Conservation (phyloP, 1,140 invertebrate genomes). For the Danaus melanippus region DNA sequence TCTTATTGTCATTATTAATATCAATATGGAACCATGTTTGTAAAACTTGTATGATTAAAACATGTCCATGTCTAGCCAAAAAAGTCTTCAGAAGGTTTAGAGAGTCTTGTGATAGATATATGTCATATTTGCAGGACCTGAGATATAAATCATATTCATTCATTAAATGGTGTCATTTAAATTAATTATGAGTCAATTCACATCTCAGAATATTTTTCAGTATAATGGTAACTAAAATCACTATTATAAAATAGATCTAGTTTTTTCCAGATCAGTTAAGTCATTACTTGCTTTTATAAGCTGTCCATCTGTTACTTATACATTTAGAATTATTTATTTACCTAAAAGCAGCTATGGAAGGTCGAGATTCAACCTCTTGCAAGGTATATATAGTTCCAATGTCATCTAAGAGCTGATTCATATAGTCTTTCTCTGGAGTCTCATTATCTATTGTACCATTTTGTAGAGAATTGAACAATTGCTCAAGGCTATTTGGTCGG, state of each 20-base stretch:
- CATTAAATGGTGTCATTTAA: slow-evolving; percentile 4
- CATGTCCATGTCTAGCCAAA: slow-evolving; percentile 77
- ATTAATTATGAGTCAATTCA: background rate
- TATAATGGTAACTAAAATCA: too few relatives aligned
- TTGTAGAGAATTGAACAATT: slow-evolving; percentile 66
- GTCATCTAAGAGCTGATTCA: slow-evolving; percentile 72
- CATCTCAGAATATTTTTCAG: too few relatives aligned
- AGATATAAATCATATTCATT: slow-evolving; percentile 23
- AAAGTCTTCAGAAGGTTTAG: slow-evolving; percentile 76
- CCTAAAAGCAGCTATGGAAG: slow-evolving; percentile 76
- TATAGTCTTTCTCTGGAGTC: slow-evolving; percentile 69
- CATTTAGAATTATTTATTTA: slow-evolving; percentile 17
- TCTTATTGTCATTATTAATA: slow-evolving; percentile 64
- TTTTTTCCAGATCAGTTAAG: too few relatives aligned
- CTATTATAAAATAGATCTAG: too few relatives aligned
- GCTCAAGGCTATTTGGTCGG: slow-evolving; percentile 68
- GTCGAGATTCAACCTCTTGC: slow-evolving; percentile 75
- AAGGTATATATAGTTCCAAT: slow-evolving; percentile 73
- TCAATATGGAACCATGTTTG: slow-evolving; percentile 76
- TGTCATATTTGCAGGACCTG: slow-evolving; percentile 78
- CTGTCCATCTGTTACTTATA: too few relatives aligned
- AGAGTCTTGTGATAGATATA: slow-evolving; percentile 77
- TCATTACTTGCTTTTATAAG: too few relatives aligned
- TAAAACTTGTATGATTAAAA: slow-evolving; percentile 78
- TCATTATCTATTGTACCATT: slow-evolving; percentile 72